Percentiles rank a stretch among this genome's conserved stretches.
These are phyloP conservation scores for Rhagoletis zephyria DNA, from an alignment of 1,140 invertebrate species.

Conservation along the genomic window DNA sequence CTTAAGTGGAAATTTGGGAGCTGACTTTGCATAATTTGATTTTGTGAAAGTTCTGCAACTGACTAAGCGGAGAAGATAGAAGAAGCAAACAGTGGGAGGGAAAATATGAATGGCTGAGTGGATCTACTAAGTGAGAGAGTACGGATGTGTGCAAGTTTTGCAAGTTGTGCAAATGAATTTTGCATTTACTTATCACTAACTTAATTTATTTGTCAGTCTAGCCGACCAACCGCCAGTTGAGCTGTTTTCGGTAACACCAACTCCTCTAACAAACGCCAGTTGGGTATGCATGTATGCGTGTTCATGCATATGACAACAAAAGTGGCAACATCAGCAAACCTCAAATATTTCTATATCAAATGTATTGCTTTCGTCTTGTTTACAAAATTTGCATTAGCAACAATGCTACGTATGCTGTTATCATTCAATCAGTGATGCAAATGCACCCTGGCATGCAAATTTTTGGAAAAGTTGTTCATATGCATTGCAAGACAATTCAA, in stretches of 20 bases:
- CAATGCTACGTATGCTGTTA: not conserved
- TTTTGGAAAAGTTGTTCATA: no score
- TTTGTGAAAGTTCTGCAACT: slow-evolving; percentile 23
- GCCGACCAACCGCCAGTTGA: not conserved
- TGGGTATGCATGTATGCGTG: not conserved
- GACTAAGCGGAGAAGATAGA: not conserved
- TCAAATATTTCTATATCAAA: slow-evolving; percentile 32
- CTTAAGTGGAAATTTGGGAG: slow-evolving; percentile 31
- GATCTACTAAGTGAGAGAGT: not conserved
- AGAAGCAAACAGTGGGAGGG: not conserved
- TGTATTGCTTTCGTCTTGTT: slow-evolving; percentile 15
- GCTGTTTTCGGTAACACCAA: not conserved
- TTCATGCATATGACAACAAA: not conserved
- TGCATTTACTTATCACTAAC: slow-evolving; percentile 19
- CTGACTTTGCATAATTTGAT: slow-evolving; percentile 36
- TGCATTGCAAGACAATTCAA: no score
- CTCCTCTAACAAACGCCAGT: no score
- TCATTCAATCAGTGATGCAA: slow-evolving; percentile 14
- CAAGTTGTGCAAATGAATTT: not conserved
- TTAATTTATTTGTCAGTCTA: slow-evolving; percentile 35
- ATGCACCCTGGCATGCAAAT: not conserved
- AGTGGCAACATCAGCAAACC: slow-evolving; percentile 6
- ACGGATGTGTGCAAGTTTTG: not conserved
- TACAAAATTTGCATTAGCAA: slow-evolving; percentile 7
- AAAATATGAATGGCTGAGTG: not conserved